Evolutionary conservation across 2,113 vertebrate genomes (phyloP), one percentile per base, ranked within the genome.

Genomic region (Promerops cafer): DNA sequence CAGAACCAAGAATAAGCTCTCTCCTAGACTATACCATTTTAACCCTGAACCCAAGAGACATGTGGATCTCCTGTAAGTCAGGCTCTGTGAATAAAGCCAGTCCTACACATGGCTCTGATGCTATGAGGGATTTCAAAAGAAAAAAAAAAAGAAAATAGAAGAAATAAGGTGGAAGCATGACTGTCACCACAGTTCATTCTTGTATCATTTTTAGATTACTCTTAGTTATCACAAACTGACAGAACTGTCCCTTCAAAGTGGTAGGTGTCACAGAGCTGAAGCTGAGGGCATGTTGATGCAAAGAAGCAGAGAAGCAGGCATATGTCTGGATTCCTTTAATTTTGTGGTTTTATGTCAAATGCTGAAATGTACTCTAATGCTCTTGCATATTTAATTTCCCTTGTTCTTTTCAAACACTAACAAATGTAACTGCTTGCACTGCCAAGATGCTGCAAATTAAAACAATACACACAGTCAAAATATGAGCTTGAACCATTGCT

Each of bases 371-470:
- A 90, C 52, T 70, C 66, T 90, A 91, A 90, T 71, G 76, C 61
- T 94, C 31, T 93, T 83, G 89, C 72, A 95, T 92, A 83, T 94
- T 94, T 95, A 79, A 96, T 90, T 95, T 77, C 63, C 52, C 89
- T 93, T 93, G 75, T 96, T 96, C 95, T 89, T 93, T 94, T 97
- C 70, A 80, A 95, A 64, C 71, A 52, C 66, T 71, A 95, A 71
- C 74, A 94, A 97, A 95, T 91, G 91, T 78, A 77, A 33, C 80
- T 79, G 69, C 37, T 83, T 77, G 50, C 59, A 24, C 56, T 93
- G 91, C 91, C 78, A 89, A 96, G 63, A 74, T 5, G 14, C n/a
- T 50, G 30, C 47, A 94, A 95, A 95, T 96, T 89, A 93, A 96
- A 95, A 91, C 87, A 93, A 84, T 90, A 84, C 18, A 88, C 54